These are phyloP conservation scores for Nemoura dubitans DNA, from an alignment of 2,888 invertebrate species.

Conservation along the genomic window DNA sequence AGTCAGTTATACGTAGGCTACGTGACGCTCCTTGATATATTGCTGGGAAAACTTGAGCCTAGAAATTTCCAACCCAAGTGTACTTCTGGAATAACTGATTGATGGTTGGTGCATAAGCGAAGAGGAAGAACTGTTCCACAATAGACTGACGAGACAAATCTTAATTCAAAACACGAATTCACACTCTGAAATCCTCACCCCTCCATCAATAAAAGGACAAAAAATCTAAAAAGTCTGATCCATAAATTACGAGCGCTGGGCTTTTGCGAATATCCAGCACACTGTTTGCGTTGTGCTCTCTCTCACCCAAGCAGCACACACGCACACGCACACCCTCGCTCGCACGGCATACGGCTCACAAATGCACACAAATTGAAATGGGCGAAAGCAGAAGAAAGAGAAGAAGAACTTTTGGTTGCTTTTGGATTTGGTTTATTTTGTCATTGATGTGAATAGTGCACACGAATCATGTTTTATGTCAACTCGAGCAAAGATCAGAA, in stretches of 20 bases:
- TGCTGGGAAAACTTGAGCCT: conserved; percentile 26
- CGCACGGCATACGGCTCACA: not conserved
- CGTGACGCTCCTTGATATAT: conserved; percentile 28
- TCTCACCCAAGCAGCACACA: not conserved
- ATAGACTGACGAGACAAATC: conserved; percentile 33
- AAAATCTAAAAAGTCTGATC: conserved; percentile 43
- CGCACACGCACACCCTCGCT: not conserved
- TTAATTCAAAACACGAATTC: conserved; percentile 36
- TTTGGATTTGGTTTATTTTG: conserved; percentile 35
- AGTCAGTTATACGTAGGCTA: conserved; percentile 16
- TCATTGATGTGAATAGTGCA: conserved; percentile 33
- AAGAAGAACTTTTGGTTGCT: conserved; percentile 24
- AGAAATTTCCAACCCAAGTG: conserved; percentile 17
- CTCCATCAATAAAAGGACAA: conserved; percentile 40
- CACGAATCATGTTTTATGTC: conserved; percentile 35
- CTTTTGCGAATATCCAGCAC: conserved; percentile 29
- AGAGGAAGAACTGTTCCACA: conserved; percentile 22
- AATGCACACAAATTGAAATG: conserved; percentile 36
- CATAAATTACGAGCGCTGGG: conserved; percentile 34
- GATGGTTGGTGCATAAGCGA: conserved; percentile 26
- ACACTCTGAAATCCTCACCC: conserved; percentile 38
- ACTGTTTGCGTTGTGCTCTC: not conserved
- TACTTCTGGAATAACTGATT: conserved; percentile 16
- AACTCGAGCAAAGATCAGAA: conserved; percentile 35
- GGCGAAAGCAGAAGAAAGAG: conserved; percentile 21